A percentile compares a stretch with the other conserved stretches of the same genome.
Evolutionary conservation across 92 coral and sea anemone genomes (phyloP).

Genomic region (Desmophyllum pertusum): DNA sequence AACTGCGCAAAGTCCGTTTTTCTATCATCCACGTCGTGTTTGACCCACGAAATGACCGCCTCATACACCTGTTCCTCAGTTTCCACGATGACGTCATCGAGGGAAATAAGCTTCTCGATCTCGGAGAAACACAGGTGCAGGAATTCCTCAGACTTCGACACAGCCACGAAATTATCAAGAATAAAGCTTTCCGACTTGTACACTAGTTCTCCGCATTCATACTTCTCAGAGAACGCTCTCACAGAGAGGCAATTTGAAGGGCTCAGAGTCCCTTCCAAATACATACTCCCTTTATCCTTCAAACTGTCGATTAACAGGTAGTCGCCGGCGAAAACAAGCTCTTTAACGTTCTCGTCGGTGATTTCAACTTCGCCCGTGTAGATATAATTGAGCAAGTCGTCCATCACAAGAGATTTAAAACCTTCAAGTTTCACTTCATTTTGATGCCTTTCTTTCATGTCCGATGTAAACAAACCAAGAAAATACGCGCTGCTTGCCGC

Average conservation of each 20-base stretch:
- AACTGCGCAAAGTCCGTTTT: constrained; percentile 62
- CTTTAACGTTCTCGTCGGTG: constrained; percentile 80
- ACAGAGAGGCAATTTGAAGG: constrained; percentile 88
- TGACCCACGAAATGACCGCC: constrained; percentile 90
- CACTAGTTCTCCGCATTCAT: constrained; percentile 75
- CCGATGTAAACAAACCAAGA: constrained; percentile 86
- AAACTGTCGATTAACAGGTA: constrained; percentile 76
- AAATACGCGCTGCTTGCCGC: constrained; percentile 91
- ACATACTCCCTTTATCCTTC: constrained; percentile 79
- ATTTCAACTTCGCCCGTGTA: constrained; percentile 86
- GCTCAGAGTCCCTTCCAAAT: constrained; percentile 68
- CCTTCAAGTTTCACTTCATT: constrained; percentile 68
- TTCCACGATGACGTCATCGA: constrained; percentile 75
- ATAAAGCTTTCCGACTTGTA: constrained; percentile 74
- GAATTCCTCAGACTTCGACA: constrained; percentile 89
- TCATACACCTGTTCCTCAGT: constrained; percentile 91
- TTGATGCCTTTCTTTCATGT: constrained; percentile 82
- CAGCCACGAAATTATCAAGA: constrained; percentile 77
- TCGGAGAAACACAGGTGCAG: constrained; percentile 64
- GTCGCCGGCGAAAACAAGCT: constrained; percentile 89
- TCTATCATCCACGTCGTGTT: constrained; percentile 69
- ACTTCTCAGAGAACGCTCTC: constrained; percentile 86
- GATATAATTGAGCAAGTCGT: constrained; percentile 82
- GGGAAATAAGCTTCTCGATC: constrained; percentile 71
- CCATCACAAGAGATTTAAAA: constrained; percentile 75